Evolutionary conservation across 2,797 vertebrate species (phyloP).

Genomic region (Scarus forsteni): DNA sequence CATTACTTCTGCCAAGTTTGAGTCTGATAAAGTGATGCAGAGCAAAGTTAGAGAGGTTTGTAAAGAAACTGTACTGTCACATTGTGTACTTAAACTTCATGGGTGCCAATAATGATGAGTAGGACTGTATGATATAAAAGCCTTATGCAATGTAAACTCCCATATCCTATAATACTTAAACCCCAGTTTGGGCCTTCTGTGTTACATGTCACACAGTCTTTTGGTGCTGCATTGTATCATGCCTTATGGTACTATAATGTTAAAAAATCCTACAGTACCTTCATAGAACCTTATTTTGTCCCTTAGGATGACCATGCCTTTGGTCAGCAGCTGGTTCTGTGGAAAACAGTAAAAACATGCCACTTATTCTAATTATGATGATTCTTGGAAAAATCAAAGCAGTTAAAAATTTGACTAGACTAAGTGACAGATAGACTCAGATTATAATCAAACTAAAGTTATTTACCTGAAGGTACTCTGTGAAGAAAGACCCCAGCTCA

Average conservation of each 20-base stretch:
- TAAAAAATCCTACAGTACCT: constrained; percentile 79
- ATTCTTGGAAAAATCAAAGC: neutral
- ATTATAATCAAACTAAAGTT: neutral
- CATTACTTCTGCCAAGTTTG: no score
- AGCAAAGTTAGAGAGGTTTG: no score
- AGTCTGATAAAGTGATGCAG: no score
- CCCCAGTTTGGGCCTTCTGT: no score
- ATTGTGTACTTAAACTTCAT: no score
- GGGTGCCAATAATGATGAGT: no score
- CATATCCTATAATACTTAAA: no score
- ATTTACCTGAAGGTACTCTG: constrained; percentile 98
- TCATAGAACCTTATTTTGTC: constrained; percentile 99
- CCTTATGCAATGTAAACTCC: no score
- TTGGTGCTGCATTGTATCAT: neutral
- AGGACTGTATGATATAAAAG: no score
- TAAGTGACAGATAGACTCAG: neutral
- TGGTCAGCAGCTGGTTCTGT: constrained; percentile 97
- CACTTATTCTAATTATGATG: constrained; percentile 2
- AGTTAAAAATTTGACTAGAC: neutral
- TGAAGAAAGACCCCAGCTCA: constrained; percentile 97
- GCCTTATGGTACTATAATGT: neutral
- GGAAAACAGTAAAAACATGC: constrained; percentile 18
- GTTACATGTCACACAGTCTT: no score
- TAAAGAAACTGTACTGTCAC: no score
- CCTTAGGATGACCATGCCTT: constrained; percentile 98